phyloP scores from a whole-genome alignment of 2,113 vertebrate species.

The Puntigrus tetrazona region DNA sequence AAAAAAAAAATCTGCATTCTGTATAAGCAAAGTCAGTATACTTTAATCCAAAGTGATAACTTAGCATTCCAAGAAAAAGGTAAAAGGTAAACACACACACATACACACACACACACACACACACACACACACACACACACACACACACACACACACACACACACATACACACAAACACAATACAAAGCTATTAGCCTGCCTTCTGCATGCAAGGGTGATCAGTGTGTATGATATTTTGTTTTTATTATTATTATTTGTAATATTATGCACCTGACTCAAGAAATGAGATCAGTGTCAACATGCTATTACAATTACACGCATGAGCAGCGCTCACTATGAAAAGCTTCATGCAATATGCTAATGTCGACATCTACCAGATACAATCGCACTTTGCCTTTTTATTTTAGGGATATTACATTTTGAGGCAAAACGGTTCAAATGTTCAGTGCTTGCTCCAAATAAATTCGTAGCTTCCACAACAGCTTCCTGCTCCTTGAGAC shows the following conservation, averaged over 20 bases:
- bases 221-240: not conserved
- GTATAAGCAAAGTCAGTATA: too few relatives aligned
- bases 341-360: constrained; percentile 3
- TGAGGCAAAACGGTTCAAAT: not conserved
- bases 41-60: too few relatives aligned
- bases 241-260: constrained; percentile 6
- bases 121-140: too few relatives aligned
- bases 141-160: too few relatives aligned
- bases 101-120: too few relatives aligned
- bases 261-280: not conserved
- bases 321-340: constrained; percentile 18
- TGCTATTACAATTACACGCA: constrained; percentile 30
- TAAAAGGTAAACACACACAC: too few relatives aligned
- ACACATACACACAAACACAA: too few relatives aligned
- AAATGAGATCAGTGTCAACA: constrained; percentile 14
- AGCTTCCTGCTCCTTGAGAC: not conserved
- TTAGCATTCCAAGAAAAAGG: not conserved
- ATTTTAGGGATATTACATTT: not conserved
- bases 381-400: not conserved
- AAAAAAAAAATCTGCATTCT: too few relatives aligned
- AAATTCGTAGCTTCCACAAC: not conserved
- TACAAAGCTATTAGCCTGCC: not conserved
- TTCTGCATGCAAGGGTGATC: not conserved
- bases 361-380: not conserved
- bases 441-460: not conserved